phyloP scores from a whole-genome alignment of 2,113 vertebrate species.

The Mesitornis unicolor region DNA sequence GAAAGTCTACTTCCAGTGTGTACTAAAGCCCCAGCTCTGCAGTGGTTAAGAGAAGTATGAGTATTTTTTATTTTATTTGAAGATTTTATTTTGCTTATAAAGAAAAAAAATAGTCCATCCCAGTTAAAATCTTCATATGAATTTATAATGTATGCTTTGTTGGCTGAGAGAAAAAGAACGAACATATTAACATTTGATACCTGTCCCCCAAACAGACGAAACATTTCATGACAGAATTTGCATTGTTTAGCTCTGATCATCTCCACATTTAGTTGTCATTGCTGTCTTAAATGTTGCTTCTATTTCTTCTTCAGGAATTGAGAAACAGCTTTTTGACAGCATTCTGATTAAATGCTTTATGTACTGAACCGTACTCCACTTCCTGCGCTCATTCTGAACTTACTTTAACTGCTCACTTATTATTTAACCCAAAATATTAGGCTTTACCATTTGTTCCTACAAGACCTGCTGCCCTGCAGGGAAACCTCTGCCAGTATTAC shows the following conservation, averaged over 20 bases:
- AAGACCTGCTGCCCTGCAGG: background rate
- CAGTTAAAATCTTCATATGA: background rate
- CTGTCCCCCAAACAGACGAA: constrained; percentile 19
- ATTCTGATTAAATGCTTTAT: background rate
- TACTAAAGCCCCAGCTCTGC: background rate
- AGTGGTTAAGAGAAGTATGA: background rate
- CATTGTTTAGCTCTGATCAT: constrained; percentile 22
- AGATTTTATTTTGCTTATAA: background rate
- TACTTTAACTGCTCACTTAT: background rate
- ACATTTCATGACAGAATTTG: constrained; percentile 12
- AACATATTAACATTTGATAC: constrained; percentile 63
- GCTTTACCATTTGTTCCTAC: background rate
- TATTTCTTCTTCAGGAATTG: background rate
- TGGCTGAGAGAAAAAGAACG: constrained; percentile 38
- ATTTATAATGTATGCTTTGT: constrained; percentile 45
- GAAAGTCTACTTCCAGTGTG: background rate
- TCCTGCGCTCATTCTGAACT: background rate
- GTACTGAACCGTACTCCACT: background rate
- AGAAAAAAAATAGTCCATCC: background rate
- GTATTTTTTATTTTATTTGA: background rate
- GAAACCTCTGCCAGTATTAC: background rate
- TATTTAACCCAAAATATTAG: background rate
- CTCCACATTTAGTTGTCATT: constrained; percentile 14
- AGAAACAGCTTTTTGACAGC: constrained; percentile 2
- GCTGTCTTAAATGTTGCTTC: constrained; percentile 14